Conservation (phyloP, 2,797 vertebrate genomes). For the Echiichthys vipera region DNA sequence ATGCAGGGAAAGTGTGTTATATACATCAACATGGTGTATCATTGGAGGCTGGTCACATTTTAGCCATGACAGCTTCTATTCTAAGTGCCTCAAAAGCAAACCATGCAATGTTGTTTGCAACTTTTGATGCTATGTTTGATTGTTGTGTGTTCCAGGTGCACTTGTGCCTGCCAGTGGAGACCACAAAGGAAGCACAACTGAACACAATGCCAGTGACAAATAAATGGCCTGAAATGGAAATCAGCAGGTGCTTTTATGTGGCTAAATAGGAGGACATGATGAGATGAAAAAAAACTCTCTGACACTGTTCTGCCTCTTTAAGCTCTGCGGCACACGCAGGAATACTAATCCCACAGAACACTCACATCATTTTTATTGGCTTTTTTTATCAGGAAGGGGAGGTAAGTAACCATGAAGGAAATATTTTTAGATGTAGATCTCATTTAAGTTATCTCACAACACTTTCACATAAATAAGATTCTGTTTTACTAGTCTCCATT, state of each 20-base stretch:
- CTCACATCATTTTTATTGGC: constrained; percentile 45
- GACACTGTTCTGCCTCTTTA: constrained; percentile 67
- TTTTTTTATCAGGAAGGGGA: constrained; percentile 40
- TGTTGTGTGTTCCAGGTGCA: constrained; percentile 58
- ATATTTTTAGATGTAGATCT: constrained; percentile 53
- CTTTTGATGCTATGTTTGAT: constrained; percentile 70
- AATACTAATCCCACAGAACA: constrained; percentile 60
- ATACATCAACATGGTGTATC: constrained; percentile 50
- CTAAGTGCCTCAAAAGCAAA: constrained; percentile 44
- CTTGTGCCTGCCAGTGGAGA: constrained; percentile 58
- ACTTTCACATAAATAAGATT: constrained; percentile 33
- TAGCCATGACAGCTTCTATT: constrained; percentile 35
- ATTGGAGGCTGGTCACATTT: constrained; percentile 48
- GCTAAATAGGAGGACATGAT: constrained; percentile 64
- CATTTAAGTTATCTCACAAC: constrained; percentile 51
- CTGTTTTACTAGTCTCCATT: constrained; percentile 30
- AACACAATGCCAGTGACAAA: constrained; percentile 63
- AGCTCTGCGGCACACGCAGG: constrained; percentile 46
- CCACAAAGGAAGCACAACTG: constrained; percentile 57
- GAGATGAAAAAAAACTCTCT: constrained; percentile 66
- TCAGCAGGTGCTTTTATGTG: constrained; percentile 78
- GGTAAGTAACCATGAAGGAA: constrained; percentile 57
- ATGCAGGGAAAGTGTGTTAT: constrained; percentile 42
- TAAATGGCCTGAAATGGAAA: constrained; percentile 77
- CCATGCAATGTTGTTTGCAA: constrained; percentile 46